phyloP scores from a whole-genome alignment of 2,888 invertebrate genomes.

The Eupithecia insigniata region DNA sequence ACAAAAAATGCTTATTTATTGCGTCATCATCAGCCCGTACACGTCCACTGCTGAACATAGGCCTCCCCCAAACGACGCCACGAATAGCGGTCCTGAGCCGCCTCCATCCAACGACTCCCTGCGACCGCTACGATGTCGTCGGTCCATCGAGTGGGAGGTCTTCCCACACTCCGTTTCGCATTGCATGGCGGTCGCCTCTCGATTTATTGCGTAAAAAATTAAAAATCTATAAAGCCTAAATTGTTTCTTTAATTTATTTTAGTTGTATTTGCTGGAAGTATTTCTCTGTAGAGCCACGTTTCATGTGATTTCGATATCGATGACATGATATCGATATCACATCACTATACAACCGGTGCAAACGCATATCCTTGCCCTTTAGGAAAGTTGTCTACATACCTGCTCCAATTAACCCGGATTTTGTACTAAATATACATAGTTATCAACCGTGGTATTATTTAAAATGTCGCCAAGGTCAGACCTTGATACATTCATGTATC shows the following conservation, averaged over 20 bases:
- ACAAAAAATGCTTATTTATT: background rate
- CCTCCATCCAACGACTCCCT: no score
- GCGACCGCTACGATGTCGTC: no score
- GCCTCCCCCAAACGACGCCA: no score
- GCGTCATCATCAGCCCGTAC: no score
- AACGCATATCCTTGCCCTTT: conserved; percentile 3
- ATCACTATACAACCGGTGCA: background rate
- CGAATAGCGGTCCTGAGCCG: no score
- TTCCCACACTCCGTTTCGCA: no score
- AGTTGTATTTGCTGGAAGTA: background rate
- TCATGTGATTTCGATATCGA: no score
- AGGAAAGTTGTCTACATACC: conserved; percentile 3
- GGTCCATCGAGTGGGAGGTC: no score
- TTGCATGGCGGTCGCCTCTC: no score
- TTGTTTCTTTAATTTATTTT: background rate
- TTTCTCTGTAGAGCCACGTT: background rate
- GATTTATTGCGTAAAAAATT: no score
- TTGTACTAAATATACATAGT: background rate
- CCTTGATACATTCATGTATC: background rate
- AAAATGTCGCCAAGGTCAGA: background rate
- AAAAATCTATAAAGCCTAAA: background rate
- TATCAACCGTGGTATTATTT: background rate
- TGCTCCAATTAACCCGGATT: conserved; percentile 5
- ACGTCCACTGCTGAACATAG: no score
- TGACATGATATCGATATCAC: background rate